Evolutionary conservation across 2,797 vertebrate species (phyloP), one percentile per base, ranked within the genome.

Genomic region (Antrozous pallidus): DNA sequence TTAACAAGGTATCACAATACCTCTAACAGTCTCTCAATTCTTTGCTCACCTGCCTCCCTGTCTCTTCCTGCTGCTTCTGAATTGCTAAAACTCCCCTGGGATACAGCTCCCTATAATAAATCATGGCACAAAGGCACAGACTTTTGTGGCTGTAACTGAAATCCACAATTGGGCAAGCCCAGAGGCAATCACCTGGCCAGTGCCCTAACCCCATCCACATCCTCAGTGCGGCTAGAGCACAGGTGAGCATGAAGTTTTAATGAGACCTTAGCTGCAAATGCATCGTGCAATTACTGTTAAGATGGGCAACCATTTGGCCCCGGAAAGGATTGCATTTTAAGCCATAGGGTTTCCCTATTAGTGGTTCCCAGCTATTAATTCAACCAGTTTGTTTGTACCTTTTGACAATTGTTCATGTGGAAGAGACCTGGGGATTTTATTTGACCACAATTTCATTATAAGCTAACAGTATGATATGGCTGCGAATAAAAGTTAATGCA

Each of bases 201-300:
- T 86, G 94, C 95, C 88, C 85, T 91, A 93, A 94, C 96, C 87
- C 79, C 79, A 28, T 47, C 47, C 88, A 85, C 85, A n/a, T 70
- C 86, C 93, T 85, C 12, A 0, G 42, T 45, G 84, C 58, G 38
- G 83, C 85, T 33, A 24, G 86, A 88, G 85, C 79, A 84, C 93
- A 97, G 97, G 97, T 96, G 96, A 97, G 91, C 96, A 81, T 96
- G 93, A 96, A 97, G 95, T 80, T 97, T 96, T 97, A 97, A 97
- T 97, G 96, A 97, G 96, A 56, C 42, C 92, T 93, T 96, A 78
- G 94, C 94, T 96, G 47, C 80, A 97, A 95, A 97, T 84, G 88
- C 91, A 90, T 86, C 80, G 91, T 95, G 95, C 96, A 96, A 97
- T 97, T 97, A 97, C 94, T 92, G 91, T 84, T 96, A 93, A 95